Evolutionary conservation across 2,888 invertebrate genomes (phyloP).

Genomic region (Altica lythri): DNA sequence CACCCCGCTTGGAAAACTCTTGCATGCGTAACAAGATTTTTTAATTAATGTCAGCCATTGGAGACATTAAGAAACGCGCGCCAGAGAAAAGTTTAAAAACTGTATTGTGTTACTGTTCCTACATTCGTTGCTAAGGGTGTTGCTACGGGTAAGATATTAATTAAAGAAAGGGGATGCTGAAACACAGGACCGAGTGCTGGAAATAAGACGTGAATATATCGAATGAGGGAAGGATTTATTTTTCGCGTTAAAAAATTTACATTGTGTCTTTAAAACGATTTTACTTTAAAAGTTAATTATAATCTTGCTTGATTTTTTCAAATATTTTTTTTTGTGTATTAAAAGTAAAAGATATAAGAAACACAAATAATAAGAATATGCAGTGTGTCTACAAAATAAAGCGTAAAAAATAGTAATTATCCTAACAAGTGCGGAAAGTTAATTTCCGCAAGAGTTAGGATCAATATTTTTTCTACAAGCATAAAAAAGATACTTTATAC

Average conservation of each 20-base stretch:
- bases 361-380: no score
- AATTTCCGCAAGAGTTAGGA: no score
- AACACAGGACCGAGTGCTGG: constrained; percentile 55
- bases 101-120: constrained; percentile 57
- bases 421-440: no score
- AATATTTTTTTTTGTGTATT: no score
- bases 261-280: constrained; percentile 2
- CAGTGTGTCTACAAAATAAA: no score
- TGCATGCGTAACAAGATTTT: constrained; percentile 57
- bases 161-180: constrained; percentile 59
- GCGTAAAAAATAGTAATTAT: no score
- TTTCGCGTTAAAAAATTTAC: constrained; percentile 15
- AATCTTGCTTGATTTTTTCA: neutral
- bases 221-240: constrained; percentile 58
- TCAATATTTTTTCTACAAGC: no score
- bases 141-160: constrained; percentile 57
- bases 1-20: constrained; percentile 17
- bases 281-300: neutral
- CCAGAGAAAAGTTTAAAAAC: constrained; percentile 55
- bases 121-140: constrained; percentile 57
- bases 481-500: no score
- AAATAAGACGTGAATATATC: constrained; percentile 58
- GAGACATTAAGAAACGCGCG: constrained; percentile 53
- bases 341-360: no score
- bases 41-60: constrained; percentile 57